Percentiles rank a stretch among this genome's conserved stretches.
Conservation (phyloP, 2,888 invertebrate species). For the Mythimna impura region DNA sequence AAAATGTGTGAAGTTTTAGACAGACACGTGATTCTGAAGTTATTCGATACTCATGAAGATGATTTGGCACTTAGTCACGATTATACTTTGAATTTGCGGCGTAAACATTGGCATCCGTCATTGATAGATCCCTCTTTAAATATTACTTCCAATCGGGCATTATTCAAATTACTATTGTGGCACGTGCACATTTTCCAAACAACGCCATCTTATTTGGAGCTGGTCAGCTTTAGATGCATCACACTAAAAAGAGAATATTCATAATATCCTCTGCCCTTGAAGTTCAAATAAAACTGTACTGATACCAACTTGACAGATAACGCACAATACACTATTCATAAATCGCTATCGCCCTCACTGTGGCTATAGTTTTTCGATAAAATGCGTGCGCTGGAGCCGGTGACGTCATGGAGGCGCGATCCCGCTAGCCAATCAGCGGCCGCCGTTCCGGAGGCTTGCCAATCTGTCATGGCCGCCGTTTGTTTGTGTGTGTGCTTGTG, state of each 20-base stretch:
- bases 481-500: constrained; percentile 64
- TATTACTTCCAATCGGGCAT: background rate
- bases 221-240: background rate
- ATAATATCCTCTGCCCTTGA: constrained; percentile 6
- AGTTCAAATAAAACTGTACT: constrained; percentile 20
- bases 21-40: background rate
- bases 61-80: background rate
- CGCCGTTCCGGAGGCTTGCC: constrained; percentile 80
- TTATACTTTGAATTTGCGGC: background rate
- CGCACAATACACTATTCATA: constrained; percentile 39
- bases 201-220: background rate
- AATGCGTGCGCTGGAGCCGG: constrained; percentile 74
- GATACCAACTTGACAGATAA: constrained; percentile 20
- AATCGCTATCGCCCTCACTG: constrained; percentile 72
- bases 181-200: background rate
- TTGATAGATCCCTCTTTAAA: background rate
- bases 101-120: background rate
- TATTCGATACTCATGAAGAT: background rate
- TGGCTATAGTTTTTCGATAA: constrained; percentile 71
- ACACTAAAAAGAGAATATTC: constrained; percentile 1
- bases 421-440: constrained; percentile 76
- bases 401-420: constrained; percentile 85
- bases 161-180: background rate
- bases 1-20: background rate
- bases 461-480: constrained; percentile 78